Conservation (phyloP, 2,797 vertebrate species). For the Sciurus carolinensis region DNA sequence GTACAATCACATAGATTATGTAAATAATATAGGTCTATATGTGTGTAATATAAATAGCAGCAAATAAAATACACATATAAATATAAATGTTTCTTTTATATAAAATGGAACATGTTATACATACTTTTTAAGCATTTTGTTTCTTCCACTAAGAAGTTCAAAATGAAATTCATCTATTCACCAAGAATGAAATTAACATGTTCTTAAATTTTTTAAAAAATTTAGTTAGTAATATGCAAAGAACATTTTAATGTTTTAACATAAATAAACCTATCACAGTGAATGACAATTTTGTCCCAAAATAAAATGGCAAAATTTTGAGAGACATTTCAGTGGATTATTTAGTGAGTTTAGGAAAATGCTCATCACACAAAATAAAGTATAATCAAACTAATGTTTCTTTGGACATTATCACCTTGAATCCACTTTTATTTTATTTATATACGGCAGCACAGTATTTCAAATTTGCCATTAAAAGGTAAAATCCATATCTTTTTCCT, state of each 20-base stretch:
- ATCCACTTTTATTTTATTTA: slow-evolving; percentile 52
- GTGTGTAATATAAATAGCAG: not conserved
- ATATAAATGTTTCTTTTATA: not conserved
- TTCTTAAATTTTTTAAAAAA: not conserved
- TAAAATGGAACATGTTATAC: not conserved
- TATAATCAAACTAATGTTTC: slow-evolving; percentile 23
- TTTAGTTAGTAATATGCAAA: not conserved
- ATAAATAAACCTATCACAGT: not conserved
- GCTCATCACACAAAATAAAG: slow-evolving; percentile 22
- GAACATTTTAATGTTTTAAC: not conserved
- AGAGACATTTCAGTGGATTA: not conserved
- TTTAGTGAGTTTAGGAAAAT: not conserved
- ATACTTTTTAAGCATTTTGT: not conserved
- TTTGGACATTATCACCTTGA: not conserved
- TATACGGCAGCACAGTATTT: slow-evolving; percentile 4
- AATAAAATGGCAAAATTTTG: not conserved
- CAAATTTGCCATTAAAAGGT: not conserved
- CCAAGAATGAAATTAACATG: not conserved
- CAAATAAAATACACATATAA: not conserved
- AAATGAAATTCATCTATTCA: not conserved
- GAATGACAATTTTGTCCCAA: not conserved
- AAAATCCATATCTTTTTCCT: not conserved
- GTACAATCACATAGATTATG: not conserved
- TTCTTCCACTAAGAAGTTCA: not conserved
- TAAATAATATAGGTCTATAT: not conserved